Evolutionary conservation across 2,797 vertebrate genomes (phyloP).

Genomic region (Xiphophorus birchmanni): DNA sequence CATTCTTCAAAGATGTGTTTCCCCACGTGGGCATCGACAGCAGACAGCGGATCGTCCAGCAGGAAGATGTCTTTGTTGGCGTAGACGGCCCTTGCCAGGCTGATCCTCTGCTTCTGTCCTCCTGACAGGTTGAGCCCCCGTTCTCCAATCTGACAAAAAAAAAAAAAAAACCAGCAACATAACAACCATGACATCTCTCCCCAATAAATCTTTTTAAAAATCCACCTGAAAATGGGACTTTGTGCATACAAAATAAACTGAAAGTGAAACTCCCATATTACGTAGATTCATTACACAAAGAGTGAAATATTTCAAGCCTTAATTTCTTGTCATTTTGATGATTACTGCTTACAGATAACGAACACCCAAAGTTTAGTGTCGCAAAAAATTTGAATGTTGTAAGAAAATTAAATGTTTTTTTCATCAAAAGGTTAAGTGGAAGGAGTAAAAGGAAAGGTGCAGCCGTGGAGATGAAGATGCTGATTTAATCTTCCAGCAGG

Average conservation of each 20-base stretch:
- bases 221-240: background rate
- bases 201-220: background rate
- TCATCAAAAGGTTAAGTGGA: background rate
- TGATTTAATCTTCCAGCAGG: background rate
- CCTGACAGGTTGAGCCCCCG: conserved; percentile 84
- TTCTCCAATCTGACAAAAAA: conserved; percentile 79
- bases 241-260: background rate
- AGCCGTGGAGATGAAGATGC: background rate
- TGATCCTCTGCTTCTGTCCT: conserved; percentile 86
- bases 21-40: conserved; percentile 83
- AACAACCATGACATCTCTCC: background rate
- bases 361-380: background rate
- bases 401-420: background rate
- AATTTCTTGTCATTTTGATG: background rate
- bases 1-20: conserved; percentile 85
- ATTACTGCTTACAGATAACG: background rate
- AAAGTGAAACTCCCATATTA: background rate
- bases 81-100: conserved; percentile 82
- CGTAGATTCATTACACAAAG: background rate
- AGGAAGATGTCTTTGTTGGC: conserved; percentile 81
- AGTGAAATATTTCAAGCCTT: background rate
- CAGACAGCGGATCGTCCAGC: conserved; percentile 84
- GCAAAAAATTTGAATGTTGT: background rate
- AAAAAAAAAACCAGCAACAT: conserved; percentile 19
- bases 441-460: background rate